Base-by-base conservation (phyloP, 2,113 vertebrate species). In the Amphiprion ocellaris region DNA sequence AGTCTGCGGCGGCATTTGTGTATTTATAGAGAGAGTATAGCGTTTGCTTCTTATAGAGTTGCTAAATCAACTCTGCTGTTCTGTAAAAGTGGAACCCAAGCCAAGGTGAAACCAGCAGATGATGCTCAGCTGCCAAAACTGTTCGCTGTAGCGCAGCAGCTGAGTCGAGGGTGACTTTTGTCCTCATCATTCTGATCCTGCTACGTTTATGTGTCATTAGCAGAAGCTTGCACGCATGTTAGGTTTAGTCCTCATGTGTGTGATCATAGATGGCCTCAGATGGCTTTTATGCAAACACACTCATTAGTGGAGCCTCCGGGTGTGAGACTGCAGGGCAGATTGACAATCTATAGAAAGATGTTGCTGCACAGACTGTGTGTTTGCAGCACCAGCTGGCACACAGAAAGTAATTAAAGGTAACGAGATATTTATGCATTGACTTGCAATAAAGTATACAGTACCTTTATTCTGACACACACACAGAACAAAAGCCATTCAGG, bases 401-500 rank as follows among this genome's bases (percentile, higher is more conserved):
- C 63, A 67, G 39, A 24, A 77, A 41, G 54, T 54, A 79, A 90
- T 87, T 81, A 72, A 82, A 61, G 33, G 8, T 72, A 89, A 89
- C 16, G 23, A 75, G 50, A 77, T 85, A 79, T 82, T 55, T 83
- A 81, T 88, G 69, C 52, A 81, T 72, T 21, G 54, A 53, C 52
- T 23, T 24, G 8, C 44, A 60, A 30, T 55, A 17, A 46, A 37
- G 12, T 58, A 26, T 63, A 49, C 54, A 56, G n/a, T 53, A 73
- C 24, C 33, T 62, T 62, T 55, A 60, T 50, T 41, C n/a, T 62
- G 15, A 66, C 14, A 50, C 28, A 4, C 60, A 15, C 69, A 64
- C 64, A 47, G 39, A 86, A 87, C 81, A 89, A 87, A 90, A 82
- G 72, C 85, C 69, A 79, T 89, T 88, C 69, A 80, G 14, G 76